Percentiles rank a stretch among this genome's conserved stretches.
These are phyloP conservation scores for Ctena decussata DNA, from an alignment of 2,888 invertebrate genomes.

Conservation along the genomic window DNA sequence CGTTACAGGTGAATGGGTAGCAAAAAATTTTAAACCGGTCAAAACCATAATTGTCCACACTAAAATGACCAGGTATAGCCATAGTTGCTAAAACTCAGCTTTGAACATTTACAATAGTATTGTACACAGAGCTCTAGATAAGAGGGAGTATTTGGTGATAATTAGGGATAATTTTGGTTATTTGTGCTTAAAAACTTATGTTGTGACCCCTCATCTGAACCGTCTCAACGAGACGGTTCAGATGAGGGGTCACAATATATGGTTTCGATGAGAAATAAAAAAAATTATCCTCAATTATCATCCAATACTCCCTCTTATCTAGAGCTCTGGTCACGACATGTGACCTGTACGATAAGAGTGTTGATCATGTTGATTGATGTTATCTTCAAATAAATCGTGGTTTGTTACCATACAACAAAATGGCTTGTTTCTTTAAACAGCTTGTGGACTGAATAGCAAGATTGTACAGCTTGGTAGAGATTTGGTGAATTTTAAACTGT, in stretches of 20 bases:
- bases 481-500: background rate
- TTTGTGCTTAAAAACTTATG: no score
- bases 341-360: background rate
- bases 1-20: background rate
- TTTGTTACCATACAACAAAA: slow-evolving; percentile 3
- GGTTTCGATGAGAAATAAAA: no score
- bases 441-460: background rate
- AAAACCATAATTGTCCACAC: background rate
- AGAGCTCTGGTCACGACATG: background rate
- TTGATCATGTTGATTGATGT: background rate
- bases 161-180: no score
- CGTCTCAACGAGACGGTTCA: no score
- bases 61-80: background rate
- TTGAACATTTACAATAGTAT: background rate
- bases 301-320: no score
- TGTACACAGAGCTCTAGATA: no score
- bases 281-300: no score
- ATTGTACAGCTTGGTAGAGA: background rate
- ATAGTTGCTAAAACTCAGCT: background rate
- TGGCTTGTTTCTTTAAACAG: slow-evolving; percentile 1
- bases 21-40: background rate
- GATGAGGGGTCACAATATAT: no score
- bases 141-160: no score
- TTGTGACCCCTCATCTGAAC: no score
- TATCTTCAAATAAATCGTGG: slow-evolving; percentile 10